Evolutionary conservation across 2,113 vertebrate species (phyloP).

Genomic region (Sceloporus undulatus): DNA sequence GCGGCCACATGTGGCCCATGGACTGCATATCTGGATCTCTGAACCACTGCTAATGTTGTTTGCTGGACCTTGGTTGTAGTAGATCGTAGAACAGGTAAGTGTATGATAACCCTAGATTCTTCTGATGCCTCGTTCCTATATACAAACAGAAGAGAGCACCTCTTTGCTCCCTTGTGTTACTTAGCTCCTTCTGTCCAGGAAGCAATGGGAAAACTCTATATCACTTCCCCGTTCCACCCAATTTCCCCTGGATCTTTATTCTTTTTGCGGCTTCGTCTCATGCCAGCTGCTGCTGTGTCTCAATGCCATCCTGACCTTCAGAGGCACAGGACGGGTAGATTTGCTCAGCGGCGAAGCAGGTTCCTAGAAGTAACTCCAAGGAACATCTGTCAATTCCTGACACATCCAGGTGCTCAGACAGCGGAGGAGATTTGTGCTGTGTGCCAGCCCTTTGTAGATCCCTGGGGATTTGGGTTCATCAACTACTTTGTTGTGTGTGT

Average conservation of each 20-base stretch:
- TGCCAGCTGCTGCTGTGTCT: not conserved
- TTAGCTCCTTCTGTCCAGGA: no score
- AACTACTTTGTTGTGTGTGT: conserved; percentile 13
- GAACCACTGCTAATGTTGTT: no score
- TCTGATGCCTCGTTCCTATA: no score
- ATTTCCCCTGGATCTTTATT: no score
- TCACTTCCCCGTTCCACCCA: not conserved
- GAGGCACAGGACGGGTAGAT: not conserved
- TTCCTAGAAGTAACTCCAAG: conserved; percentile 14
- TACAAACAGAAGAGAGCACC: no score
- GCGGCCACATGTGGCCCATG: no score
- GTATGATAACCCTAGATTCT: no score
- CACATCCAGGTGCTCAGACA: conserved; percentile 35
- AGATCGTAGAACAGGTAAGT: no score
- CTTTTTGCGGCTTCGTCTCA: not conserved
- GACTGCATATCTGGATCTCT: no score
- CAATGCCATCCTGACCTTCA: conserved; percentile 28
- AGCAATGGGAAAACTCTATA: no score
- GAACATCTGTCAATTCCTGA: not conserved
- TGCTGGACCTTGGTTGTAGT: no score
- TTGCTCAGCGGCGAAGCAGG: conserved; percentile 15
- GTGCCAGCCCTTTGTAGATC: not conserved
- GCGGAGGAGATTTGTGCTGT: not conserved
- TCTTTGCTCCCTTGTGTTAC: no score
- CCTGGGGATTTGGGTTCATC: not conserved